A percentile compares a stretch with the other conserved stretches of the same genome.
Conservation (phyloP, 1,140 invertebrate genomes). For the Diachasma alloeum region DNA sequence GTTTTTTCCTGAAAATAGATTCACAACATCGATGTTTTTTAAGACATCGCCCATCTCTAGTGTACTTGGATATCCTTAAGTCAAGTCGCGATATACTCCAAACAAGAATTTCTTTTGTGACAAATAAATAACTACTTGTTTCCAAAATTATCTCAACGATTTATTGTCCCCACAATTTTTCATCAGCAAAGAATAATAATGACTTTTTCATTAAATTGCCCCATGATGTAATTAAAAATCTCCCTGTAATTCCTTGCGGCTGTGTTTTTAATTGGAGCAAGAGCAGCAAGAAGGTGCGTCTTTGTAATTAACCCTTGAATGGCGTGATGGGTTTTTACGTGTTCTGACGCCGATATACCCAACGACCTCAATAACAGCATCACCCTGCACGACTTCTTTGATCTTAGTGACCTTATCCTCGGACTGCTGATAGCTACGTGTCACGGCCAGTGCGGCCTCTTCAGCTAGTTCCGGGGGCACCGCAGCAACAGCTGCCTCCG, state of each 20-base stretch:
- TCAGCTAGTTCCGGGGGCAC: slow-evolving; percentile 56
- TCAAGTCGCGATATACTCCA: too few relatives aligned
- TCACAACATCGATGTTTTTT: too few relatives aligned
- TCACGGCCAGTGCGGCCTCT: slow-evolving; percentile 55
- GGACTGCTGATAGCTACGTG: slow-evolving; percentile 45
- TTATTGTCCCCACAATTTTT: too few relatives aligned
- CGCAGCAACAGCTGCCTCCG: slow-evolving; percentile 53
- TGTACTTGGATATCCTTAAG: too few relatives aligned
- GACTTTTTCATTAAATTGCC: background rate
- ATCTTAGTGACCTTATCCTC: slow-evolving; percentile 45
- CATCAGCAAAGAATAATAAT: too few relatives aligned
- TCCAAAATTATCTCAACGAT: too few relatives aligned
- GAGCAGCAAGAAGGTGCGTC: slow-evolving; percentile 22
- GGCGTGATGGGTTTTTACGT: slow-evolving; percentile 19
- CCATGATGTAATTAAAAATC: background rate
- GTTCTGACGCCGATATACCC: slow-evolving; percentile 56
- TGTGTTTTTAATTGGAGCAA: slow-evolving; percentile 1
- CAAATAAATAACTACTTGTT: too few relatives aligned
- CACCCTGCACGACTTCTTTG: slow-evolving; percentile 45
- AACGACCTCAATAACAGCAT: slow-evolving; percentile 55
- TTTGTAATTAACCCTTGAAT: slow-evolving; percentile 36
- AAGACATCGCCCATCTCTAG: too few relatives aligned
- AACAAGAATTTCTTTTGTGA: too few relatives aligned
- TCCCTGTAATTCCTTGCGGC: background rate
- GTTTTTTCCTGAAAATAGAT: too few relatives aligned